These are phyloP conservation scores for Poeciliopsis prolifica DNA, from an alignment of 2,113 vertebrate species.

Conservation along the genomic window DNA sequence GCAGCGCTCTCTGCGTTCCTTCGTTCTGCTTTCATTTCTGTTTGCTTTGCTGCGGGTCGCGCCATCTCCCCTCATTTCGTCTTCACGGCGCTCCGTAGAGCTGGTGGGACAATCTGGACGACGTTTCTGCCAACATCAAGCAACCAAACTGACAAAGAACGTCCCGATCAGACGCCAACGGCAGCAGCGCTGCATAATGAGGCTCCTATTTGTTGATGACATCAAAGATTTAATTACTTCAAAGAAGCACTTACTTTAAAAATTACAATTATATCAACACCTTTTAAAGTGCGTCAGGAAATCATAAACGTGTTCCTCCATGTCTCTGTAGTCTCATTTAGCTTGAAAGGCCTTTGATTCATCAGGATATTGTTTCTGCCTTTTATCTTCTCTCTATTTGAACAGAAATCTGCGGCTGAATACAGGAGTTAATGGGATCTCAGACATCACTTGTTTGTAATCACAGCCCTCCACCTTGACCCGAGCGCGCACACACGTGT, in stretches of 20 bases:
- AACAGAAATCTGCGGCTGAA: slow-evolving; percentile 73
- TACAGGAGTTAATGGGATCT: slow-evolving; percentile 77
- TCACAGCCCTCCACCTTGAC: slow-evolving; percentile 64
- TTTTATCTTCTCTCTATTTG: slow-evolving; percentile 80
- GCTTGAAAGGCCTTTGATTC: slow-evolving; percentile 77
- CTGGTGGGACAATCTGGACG: not conserved
- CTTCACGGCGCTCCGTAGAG: not conserved
- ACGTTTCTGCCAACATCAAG: slow-evolving; percentile 7
- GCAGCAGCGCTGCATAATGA: slow-evolving; percentile 38
- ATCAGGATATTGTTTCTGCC: slow-evolving; percentile 73
- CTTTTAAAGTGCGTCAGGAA: slow-evolving; percentile 71
- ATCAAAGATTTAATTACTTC: slow-evolving; percentile 79
- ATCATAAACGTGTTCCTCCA: slow-evolving; percentile 39
- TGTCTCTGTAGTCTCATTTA: slow-evolving; percentile 71
- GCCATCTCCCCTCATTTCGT: not conserved
- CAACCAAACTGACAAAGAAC: slow-evolving; percentile 19
- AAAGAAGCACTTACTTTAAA: slow-evolving; percentile 70
- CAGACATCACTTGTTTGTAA: slow-evolving; percentile 74
- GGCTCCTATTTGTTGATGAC: slow-evolving; percentile 62
- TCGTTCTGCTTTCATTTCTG: not conserved
- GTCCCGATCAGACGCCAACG: slow-evolving; percentile 12
- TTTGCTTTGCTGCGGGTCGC: not conserved
- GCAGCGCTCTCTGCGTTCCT: no score
- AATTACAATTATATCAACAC: slow-evolving; percentile 74
- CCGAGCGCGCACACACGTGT: slow-evolving; percentile 37